A percentile compares a stretch with the other conserved stretches of the same genome.
Evolutionary conservation across 1,140 invertebrate genomes (phyloP).

Genomic region (Leptinotarsa texana): DNA sequence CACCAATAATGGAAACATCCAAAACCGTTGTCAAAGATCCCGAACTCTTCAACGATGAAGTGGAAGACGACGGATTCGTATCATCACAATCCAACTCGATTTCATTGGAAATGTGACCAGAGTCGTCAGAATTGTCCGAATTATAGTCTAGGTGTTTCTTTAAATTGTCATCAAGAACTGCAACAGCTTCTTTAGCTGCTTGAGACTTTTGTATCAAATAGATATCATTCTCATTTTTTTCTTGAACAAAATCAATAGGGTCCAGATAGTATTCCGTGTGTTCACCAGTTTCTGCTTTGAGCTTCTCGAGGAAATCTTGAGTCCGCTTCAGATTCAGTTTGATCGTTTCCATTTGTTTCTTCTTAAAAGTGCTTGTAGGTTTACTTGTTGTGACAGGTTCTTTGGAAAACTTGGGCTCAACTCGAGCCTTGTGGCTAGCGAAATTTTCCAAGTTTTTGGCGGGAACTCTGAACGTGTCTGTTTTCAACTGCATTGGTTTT

Average conservation of each 20-base stretch:
- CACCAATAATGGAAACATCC: slow-evolving; percentile 15
- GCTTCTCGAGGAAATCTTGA: slow-evolving; percentile 27
- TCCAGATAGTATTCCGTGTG: slow-evolving; percentile 31
- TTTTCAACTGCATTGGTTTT: slow-evolving; percentile 24
- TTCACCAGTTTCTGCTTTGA: slow-evolving; percentile 22
- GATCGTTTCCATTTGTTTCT: slow-evolving; percentile 24
- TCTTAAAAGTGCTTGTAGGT: slow-evolving; percentile 14
- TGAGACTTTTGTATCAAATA: not conserved
- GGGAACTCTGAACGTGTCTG: slow-evolving; percentile 29
- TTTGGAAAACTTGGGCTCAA: slow-evolving; percentile 32
- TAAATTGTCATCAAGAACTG: not conserved
- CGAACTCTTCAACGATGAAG: slow-evolving; percentile 31
- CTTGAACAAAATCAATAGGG: slow-evolving; percentile 29
- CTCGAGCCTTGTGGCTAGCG: slow-evolving; percentile 21
- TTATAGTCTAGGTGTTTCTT: slow-evolving; percentile 44
- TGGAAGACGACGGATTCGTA: slow-evolving; percentile 24
- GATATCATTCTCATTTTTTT: slow-evolving; percentile 15
- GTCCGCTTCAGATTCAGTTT: slow-evolving; percentile 35
- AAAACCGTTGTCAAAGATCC: slow-evolving; percentile 32
- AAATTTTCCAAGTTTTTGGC: slow-evolving; percentile 22
- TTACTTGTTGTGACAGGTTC: slow-evolving; percentile 18
- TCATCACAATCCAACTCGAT: slow-evolving; percentile 55
- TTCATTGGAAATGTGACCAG: slow-evolving; percentile 76
- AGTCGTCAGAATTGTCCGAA: slow-evolving; percentile 68
- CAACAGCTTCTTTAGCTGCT: not conserved